Percentiles rank a stretch among this genome's conserved stretches.
Conservation (phyloP, 2,113 vertebrate species). For the Austrofundulus limnaeus region DNA sequence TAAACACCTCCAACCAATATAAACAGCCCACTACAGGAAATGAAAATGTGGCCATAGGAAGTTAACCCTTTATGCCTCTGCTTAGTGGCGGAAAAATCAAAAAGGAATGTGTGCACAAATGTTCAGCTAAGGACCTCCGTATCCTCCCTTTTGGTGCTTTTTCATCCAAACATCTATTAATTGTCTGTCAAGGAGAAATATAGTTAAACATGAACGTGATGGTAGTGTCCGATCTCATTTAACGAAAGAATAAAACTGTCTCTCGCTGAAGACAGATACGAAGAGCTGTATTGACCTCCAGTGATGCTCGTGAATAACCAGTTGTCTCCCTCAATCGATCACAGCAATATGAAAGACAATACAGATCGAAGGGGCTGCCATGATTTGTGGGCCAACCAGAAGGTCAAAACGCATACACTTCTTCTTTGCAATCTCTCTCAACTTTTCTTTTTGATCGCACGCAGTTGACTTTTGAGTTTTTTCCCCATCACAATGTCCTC, state of each 20-base stretch:
- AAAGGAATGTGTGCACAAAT: background rate
- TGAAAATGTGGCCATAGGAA: constrained; percentile 77
- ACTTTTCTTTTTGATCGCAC: constrained; percentile 34
- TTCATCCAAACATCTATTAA: constrained; percentile 71
- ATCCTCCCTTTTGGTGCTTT: constrained; percentile 57
- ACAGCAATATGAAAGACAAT: constrained; percentile 66
- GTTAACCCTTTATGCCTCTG: constrained; percentile 69
- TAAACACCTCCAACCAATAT: constrained; percentile 80
- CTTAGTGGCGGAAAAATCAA: background rate
- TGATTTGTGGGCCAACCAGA: constrained; percentile 70
- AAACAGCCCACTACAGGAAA: constrained; percentile 80
- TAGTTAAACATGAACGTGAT: constrained; percentile 56
- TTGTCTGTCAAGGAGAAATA: constrained; percentile 75
- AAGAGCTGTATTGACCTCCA: constrained; percentile 67
- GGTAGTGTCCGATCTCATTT: constrained; percentile 69
- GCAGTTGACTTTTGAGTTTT: constrained; percentile 14
- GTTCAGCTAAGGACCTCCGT: constrained; percentile 34
- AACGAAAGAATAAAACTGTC: constrained; percentile 73
- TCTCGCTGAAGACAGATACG: constrained; percentile 66
- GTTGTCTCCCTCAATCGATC: constrained; percentile 72
- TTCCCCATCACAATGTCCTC: constrained; percentile 24
- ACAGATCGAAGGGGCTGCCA: constrained; percentile 32
- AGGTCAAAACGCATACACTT: constrained; percentile 61
- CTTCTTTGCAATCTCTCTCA: constrained; percentile 19
- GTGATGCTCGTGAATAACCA: constrained; percentile 73